These are phyloP conservation scores for Diarsia dahlii DNA, from an alignment of 2,888 invertebrate species.

Conservation along the genomic window DNA sequence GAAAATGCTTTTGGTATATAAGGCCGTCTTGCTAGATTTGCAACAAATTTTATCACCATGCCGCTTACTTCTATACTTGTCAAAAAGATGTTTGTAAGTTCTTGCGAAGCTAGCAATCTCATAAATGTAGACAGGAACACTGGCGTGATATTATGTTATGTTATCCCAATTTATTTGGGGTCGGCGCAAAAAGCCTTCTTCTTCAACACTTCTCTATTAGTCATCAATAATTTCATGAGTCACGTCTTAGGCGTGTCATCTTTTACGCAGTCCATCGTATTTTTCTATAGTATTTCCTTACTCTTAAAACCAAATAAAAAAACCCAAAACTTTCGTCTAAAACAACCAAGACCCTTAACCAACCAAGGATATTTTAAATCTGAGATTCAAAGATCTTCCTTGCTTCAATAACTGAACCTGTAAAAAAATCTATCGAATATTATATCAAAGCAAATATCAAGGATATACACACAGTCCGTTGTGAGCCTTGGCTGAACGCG, in stretches of 20 bases:
- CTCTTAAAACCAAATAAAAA: not conserved
- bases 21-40: too few species aligned
- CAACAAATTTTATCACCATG: too few species aligned
- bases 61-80: too few species aligned
- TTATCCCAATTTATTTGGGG: too few species aligned
- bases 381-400: not conserved
- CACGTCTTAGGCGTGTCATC: not conserved
- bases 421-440: slow-evolving; percentile 44
- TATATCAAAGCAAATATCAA: slow-evolving; percentile 32
- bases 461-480: slow-evolving; percentile 46
- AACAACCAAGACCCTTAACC: not conserved
- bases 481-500: slow-evolving; percentile 35
- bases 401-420: not conserved
- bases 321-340: not conserved
- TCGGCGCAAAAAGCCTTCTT: too few species aligned
- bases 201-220: not conserved
- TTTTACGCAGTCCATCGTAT: not conserved
- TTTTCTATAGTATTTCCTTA: not conserved
- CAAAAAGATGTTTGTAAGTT: too few species aligned
- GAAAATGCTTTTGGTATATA: too few species aligned
- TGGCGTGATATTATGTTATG: too few species aligned
- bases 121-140: too few species aligned
- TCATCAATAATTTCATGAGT: not conserved
- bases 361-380: not conserved
- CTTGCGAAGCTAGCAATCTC: too few species aligned